Base-by-base conservation (phyloP, 2,888 invertebrate species). In the Ditylenchus weischeri region DNA sequence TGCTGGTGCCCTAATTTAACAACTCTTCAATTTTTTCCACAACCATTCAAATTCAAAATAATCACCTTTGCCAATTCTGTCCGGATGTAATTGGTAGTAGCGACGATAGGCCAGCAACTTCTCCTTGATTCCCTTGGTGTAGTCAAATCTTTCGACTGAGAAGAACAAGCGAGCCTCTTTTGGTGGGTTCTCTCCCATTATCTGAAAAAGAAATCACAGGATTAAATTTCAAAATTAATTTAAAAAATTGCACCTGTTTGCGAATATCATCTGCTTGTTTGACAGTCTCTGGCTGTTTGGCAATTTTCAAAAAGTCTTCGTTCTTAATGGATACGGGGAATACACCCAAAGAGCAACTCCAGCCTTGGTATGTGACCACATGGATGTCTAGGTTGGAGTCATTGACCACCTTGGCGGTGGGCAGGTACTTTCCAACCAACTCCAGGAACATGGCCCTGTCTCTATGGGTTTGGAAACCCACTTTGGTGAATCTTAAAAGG, bases 401-500 rank as follows among this genome's bases (percentile, higher is more conserved):
- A 58, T 76, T 75, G 13, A 54, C 57, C 50, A 79, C 73, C 36
- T 72, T 72, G 0, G 78, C 79, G 15, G 74, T 72, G 43, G 72
- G 74, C 61, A 82, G 54, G 67, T 82, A 75, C 47, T 75, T 75
- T 58, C 74, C 64, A 10, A 82, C 78, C 50, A 80, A 64, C 36
- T 77, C 73, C 21, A 82, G 68, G 65, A 79, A 82, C 54, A 75
- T 76, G 36, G 72, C 70, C 10, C 81, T 71, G 65, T 82, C 82
- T 1, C 79, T 68, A 63, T 82, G 80, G 10, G 81, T 82, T 76
- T 82, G 82, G 73, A 82, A 82, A 49, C 82, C 82, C 61, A 93
- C 91, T 90, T 93, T 90, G 81, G 93, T 93, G 84, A 92, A 85
- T 87, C 89, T 90, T 63, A 93, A 87, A 87, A 93, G 90, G 72